Evolutionary conservation across 2,113 vertebrate genomes (phyloP).

Genomic region (Cettia cetti): DNA sequence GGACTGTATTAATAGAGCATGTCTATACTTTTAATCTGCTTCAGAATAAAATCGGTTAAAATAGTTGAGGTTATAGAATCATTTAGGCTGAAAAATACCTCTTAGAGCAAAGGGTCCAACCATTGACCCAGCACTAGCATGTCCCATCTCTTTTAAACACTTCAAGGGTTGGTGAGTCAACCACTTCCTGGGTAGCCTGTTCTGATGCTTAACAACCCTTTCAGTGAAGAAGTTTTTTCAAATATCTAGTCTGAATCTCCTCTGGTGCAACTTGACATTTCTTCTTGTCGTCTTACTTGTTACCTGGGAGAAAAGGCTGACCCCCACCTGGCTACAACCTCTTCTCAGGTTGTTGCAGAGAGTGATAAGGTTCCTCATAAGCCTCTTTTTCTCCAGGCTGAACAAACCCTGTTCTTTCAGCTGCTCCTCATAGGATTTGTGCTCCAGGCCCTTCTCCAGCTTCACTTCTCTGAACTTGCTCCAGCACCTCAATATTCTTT

Average conservation of each 20-base stretch:
- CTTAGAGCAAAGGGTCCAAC: not conserved
- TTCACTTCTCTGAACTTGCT: accelerated
- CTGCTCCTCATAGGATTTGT: not conserved
- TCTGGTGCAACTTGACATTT: not conserved
- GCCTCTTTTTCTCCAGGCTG: not conserved
- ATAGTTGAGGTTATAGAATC: not conserved
- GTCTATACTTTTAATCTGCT: not conserved
- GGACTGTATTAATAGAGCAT: not conserved
- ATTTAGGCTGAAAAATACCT: not conserved
- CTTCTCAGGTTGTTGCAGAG: not conserved
- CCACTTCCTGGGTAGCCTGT: not conserved
- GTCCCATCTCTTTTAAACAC: not conserved
- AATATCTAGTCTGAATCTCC: not conserved
- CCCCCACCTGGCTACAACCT: not conserved
- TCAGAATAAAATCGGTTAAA: not conserved
- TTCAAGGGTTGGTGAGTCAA: not conserved
- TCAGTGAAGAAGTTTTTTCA: not conserved
- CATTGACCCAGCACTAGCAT: not conserved
- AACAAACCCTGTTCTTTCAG: not conserved
- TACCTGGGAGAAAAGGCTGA: not conserved
- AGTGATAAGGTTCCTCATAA: not conserved
- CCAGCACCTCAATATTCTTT: not conserved
- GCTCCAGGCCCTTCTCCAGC: not conserved
- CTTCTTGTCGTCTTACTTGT: not conserved
- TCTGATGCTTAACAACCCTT: not conserved